Conservation (phyloP, 2,113 vertebrate species). For the Elachura formosa region DNA sequence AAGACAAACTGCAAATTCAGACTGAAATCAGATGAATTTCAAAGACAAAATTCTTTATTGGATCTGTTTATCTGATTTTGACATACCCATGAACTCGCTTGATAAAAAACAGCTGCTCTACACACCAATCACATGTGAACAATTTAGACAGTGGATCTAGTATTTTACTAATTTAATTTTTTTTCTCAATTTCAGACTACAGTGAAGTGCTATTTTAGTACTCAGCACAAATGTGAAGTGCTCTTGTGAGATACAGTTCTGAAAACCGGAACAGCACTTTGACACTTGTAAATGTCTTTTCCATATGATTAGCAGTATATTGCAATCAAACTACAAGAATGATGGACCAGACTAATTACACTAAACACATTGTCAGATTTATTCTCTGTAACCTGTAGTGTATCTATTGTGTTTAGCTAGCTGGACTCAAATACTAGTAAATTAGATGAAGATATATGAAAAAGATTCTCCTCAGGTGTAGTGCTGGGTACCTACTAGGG, state of each 20-base stretch:
- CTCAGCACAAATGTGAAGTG: neutral
- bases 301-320: neutral
- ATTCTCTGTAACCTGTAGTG: neutral
- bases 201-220: neutral
- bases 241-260: neutral
- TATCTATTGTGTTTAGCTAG: neutral
- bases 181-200: neutral
- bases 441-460: neutral
- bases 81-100: fast-evolving
- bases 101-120: neutral
- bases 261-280: neutral
- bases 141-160: neutral
- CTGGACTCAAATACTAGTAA: neutral
- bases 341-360: neutral
- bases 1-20: neutral
- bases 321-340: neutral
- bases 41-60: neutral
- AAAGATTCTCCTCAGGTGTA: neutral
- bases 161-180: neutral
- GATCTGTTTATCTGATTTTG: neutral
- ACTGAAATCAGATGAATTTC: neutral
- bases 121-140: neutral
- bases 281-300: neutral
- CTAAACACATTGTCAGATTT: neutral
- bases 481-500: neutral